Percentiles rank a stretch among this genome's conserved stretches.
phyloP scores from a whole-genome alignment of 2,113 vertebrate genomes.

The Numenius arquata region DNA sequence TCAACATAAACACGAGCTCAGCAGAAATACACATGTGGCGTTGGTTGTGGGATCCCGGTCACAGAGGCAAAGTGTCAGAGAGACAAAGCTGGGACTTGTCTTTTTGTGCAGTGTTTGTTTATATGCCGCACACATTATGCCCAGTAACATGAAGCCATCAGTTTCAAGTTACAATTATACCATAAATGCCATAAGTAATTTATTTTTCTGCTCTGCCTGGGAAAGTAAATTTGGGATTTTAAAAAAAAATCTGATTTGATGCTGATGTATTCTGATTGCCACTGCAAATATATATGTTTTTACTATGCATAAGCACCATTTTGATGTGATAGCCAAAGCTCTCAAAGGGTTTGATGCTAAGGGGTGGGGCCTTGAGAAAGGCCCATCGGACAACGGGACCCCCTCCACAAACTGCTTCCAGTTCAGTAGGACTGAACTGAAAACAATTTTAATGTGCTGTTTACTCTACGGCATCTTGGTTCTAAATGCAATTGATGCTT shows the following conservation, averaged over 20 bases:
- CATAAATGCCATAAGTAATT: conserved; percentile 40
- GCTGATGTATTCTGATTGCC: conserved; percentile 13
- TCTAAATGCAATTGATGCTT: background rate
- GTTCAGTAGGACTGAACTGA: background rate
- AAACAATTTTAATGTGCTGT: background rate
- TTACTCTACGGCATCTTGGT: conserved; percentile 1
- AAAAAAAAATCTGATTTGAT: background rate
- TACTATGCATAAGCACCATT: background rate
- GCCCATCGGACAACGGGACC: background rate
- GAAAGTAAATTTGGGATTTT: background rate
- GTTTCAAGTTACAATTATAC: conserved; percentile 47
- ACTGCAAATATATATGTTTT: background rate
- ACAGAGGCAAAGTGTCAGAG: conserved; percentile 27
- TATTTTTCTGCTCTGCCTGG: background rate
- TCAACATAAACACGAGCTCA: background rate
- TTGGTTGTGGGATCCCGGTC: background rate
- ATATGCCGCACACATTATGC: background rate
- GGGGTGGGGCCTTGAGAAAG: background rate
- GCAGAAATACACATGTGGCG: background rate
- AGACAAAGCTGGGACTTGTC: conserved; percentile 54
- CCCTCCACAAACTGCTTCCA: background rate
- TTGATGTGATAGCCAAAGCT: background rate
- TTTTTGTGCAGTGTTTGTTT: conserved; percentile 24
- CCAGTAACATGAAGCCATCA: conserved; percentile 14
- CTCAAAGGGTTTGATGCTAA: background rate